Conservation (phyloP, 1,140 invertebrate species). For the Formica exsecta region DNA sequence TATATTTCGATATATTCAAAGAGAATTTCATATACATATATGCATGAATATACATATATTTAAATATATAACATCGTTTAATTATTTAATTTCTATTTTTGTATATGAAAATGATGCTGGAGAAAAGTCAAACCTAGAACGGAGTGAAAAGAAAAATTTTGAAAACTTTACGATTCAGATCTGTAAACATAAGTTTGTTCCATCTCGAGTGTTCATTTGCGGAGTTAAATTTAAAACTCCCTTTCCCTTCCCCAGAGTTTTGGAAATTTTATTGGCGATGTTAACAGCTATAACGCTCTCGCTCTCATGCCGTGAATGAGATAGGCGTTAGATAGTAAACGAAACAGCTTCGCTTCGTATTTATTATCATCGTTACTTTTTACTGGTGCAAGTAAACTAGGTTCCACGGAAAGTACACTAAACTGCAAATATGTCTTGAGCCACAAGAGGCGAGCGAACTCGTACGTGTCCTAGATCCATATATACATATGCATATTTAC, state of each 20-base stretch:
- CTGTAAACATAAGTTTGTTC: background rate
- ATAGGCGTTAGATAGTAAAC: constrained; percentile 39
- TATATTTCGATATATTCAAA: background rate
- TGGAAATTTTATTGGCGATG: constrained; percentile 42
- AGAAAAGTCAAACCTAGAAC: background rate
- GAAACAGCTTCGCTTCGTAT: constrained; percentile 15
- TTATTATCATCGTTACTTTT: constrained; percentile 60
- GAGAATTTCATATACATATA: background rate
- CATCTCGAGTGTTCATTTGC: background rate
- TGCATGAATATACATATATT: background rate
- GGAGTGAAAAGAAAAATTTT: background rate
- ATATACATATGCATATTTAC: no score
- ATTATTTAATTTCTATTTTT: no score
- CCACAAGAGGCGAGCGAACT: constrained; percentile 6
- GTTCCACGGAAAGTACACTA: background rate
- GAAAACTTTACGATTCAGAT: background rate
- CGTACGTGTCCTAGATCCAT: background rate
- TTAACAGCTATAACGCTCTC: constrained; percentile 50
- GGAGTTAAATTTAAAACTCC: background rate
- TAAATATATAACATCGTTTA: background rate
- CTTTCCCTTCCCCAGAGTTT: background rate
- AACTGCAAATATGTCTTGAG: constrained; percentile 21
- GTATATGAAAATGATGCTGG: no score
- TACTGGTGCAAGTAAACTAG: constrained; percentile 64
- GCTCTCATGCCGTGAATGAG: constrained; percentile 31